phyloP scores from a whole-genome alignment of 2,113 vertebrate genomes.

The Dryoscopus gambensis region DNA sequence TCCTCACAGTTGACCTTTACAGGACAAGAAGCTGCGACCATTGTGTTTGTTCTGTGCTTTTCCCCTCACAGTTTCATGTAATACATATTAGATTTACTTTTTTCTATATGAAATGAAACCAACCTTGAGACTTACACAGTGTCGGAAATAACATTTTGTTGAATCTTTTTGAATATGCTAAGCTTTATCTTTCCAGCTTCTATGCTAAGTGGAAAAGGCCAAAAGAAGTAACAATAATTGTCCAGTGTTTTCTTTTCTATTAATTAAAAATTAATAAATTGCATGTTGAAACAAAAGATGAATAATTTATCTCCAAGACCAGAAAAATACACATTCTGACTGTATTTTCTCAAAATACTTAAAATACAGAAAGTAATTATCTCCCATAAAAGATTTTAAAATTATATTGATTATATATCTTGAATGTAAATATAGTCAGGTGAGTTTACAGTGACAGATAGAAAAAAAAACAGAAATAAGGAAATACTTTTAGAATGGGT shows the following conservation, averaged over 20 bases:
- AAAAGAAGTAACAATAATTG: neutral
- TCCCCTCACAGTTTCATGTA: neutral
- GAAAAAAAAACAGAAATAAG: neutral
- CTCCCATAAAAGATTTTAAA: neutral
- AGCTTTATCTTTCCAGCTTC: neutral
- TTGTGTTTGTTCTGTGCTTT: neutral
- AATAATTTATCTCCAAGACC: neutral
- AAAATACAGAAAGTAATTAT: neutral
- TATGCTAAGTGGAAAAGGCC: neutral
- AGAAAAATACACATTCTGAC: neutral
- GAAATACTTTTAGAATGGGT: neutral
- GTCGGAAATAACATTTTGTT: neutral
- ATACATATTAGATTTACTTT: neutral
- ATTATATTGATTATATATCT: neutral
- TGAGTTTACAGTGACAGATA: neutral
- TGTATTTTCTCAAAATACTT: neutral
- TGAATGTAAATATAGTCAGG: neutral
- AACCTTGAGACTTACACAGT: neutral
- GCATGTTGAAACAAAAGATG: neutral
- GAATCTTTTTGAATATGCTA: neutral
- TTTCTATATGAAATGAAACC: neutral
- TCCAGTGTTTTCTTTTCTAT: neutral
- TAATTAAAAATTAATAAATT: neutral
- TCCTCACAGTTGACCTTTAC: neutral
- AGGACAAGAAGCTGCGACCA: neutral